phyloP scores from a whole-genome alignment of 2,113 vertebrate species.

The Aldabrachelys gigantea region DNA sequence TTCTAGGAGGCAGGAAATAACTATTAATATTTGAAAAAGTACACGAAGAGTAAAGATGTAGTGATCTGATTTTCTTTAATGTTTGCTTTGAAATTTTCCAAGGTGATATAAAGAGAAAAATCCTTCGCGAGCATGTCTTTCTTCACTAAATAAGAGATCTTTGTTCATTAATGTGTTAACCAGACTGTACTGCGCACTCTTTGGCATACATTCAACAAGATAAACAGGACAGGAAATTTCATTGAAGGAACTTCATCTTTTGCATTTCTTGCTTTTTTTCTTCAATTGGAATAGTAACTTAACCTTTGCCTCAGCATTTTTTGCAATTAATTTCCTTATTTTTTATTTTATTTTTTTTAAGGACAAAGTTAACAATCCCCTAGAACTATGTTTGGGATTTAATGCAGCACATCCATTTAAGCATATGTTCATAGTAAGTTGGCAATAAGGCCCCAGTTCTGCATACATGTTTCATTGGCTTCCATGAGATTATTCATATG shows the following conservation, averaged over 20 bases:
- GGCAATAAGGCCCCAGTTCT: too few species aligned
- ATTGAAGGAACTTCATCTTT: not conserved
- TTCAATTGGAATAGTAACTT: too few species aligned
- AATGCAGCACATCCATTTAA: too few species aligned
- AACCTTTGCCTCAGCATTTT: not conserved
- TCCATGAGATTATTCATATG: too few species aligned
- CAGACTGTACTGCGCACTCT: not conserved
- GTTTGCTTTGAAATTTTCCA: not conserved
- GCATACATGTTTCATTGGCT: too few species aligned
- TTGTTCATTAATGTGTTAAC: accelerated
- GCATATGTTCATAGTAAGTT: too few species aligned
- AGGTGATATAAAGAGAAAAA: not conserved
- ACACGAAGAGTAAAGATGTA: not conserved
- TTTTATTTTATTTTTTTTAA: too few species aligned
- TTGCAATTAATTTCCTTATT: too few species aligned
- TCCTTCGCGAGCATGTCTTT: not conserved
- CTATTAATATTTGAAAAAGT: not conserved
- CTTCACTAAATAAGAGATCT: accelerated
- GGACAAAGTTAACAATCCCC: too few species aligned
- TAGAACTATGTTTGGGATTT: too few species aligned
- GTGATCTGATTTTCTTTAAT: not conserved
- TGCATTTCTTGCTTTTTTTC: too few species aligned
- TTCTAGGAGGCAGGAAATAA: not conserved
- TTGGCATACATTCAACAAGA: not conserved
- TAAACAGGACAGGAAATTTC: not conserved